Evolutionary conservation across 2,888 invertebrate species (phyloP), one percentile per base, ranked within the genome.

Genomic region (Darwinula stevensoni): DNA sequence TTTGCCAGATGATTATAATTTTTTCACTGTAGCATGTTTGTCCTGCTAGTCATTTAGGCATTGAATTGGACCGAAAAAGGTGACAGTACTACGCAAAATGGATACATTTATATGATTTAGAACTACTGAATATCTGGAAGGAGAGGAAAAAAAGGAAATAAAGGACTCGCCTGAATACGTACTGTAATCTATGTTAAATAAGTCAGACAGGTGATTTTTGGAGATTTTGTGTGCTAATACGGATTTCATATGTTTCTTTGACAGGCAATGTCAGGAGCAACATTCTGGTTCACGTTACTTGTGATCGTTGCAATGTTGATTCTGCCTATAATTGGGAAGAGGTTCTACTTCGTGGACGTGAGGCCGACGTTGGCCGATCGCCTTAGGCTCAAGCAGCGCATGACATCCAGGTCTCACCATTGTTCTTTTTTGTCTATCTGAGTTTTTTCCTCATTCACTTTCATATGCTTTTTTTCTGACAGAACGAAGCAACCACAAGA

Each of bases 331-430:
- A 62, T 88, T 42, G 80, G 82, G 39, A 80, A 78, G 67, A 66
- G 94, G 44, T 84, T 91, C 61, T 91, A 86, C 58, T 72, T 74
- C 52, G 65, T 78, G 41, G 75, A 82, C 56, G 70, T 80, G 35
- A 64, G 69, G 47, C 91, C 94, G 14, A 82, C 82, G 35, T 59
- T 97, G 39, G 72, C 80, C 4, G 91, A 97, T 49, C 57, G 82
- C 44, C 74, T 94, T 37, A 67, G 88, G 34, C 63, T 84, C 46
- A 69, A 72, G 56, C 75, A 65, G 50, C 43, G 50, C 32, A 36
- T 47, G 31, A 37, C 41, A 28, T 33, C 41, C 11, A 33, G 39
- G 29, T 35, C 12, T 9, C 9, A 9, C 6, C n/a, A 22, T n/a
- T 22, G 6, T 9, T n/a, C n/a, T 9, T 22, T 22, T 22, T 22